phyloP scores from a whole-genome alignment of 1,140 invertebrate genomes.

The Brachionus angularis region DNA sequence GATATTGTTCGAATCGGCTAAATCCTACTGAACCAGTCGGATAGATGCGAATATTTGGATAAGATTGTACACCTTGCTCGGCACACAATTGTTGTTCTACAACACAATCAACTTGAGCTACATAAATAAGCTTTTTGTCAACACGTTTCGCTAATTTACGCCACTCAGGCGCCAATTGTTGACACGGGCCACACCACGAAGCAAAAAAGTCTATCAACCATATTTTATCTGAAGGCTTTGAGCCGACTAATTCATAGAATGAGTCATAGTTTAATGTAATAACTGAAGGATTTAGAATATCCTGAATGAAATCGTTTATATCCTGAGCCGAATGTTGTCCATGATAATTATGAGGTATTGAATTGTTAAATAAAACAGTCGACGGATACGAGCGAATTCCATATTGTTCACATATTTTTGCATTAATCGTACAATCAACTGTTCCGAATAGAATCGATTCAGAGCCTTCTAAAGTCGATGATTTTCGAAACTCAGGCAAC shows the following conservation, averaged over 20 bases:
- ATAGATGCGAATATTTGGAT: constrained; percentile 70
- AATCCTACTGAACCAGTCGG: constrained; percentile 60
- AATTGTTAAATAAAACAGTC: constrained; percentile 68
- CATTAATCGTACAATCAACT: constrained; percentile 61
- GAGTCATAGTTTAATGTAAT: constrained; percentile 60
- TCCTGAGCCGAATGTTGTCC: constrained; percentile 63
- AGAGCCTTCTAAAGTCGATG: constrained; percentile 58
- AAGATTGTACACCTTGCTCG: constrained; percentile 64
- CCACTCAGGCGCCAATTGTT: constrained; percentile 66
- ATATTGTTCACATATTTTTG: constrained; percentile 60
- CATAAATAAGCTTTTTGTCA: constrained; percentile 60
- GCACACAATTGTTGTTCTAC: constrained; percentile 62
- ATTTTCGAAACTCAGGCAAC: constrained; percentile 69
- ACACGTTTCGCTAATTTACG: constrained; percentile 61
- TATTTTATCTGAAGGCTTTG: constrained; percentile 59
- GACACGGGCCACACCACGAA: constrained; percentile 68
- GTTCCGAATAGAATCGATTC: constrained; percentile 65
- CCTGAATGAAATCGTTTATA: constrained; percentile 65
- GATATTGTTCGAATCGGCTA: constrained; percentile 61
- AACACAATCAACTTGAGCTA: constrained; percentile 70
- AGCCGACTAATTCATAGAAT: constrained; percentile 62
- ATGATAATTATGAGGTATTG: constrained; percentile 62
- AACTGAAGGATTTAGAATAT: constrained; percentile 62
- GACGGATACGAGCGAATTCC: constrained; percentile 71
- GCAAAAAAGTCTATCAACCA: constrained; percentile 69